Percentiles rank a stretch among this genome's conserved stretches.
phyloP scores from a whole-genome alignment of 2,888 invertebrate genomes.

The Tachina fera region DNA sequence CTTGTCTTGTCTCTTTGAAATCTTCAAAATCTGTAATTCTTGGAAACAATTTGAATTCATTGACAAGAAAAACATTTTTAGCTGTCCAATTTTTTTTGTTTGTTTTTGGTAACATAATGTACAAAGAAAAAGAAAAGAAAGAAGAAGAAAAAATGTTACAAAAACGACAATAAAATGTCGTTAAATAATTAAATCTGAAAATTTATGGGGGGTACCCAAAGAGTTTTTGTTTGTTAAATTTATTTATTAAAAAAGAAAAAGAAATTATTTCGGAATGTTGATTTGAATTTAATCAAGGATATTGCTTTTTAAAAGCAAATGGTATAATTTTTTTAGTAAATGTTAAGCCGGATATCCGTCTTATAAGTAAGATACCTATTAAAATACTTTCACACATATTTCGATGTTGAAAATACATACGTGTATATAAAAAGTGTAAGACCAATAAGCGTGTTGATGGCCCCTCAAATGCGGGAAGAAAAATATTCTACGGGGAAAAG shows the following conservation, averaged over 20 bases:
- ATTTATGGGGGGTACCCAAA: constrained; percentile 38
- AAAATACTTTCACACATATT: neutral
- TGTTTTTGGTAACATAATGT: constrained; percentile 28
- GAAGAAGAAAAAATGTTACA: constrained; percentile 23
- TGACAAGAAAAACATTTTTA: constrained; percentile 54
- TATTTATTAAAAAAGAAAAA: constrained; percentile 20
- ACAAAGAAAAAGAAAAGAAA: constrained; percentile 2
- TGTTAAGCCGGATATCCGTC: constrained; percentile 57
- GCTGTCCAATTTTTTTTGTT: constrained; percentile 27
- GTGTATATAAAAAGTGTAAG: no score
- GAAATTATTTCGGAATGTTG: neutral
- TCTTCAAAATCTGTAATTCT: constrained; percentile 56
- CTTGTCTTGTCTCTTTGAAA: constrained; percentile 13
- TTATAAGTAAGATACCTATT: neutral
- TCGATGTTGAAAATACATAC: neutral
- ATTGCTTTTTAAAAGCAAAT: neutral
- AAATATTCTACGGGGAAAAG: no score
- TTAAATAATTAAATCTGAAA: constrained; percentile 55
- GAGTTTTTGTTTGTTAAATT: constrained; percentile 51
- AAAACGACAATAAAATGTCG: constrained; percentile 64
- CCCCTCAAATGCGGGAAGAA: no score
- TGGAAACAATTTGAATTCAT: constrained; percentile 59
- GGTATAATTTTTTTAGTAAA: constrained; percentile 10
- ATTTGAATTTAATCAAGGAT: neutral
- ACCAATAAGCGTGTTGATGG: no score